Evolutionary conservation across 2,797 vertebrate genomes (phyloP), one percentile per base, ranked within the genome.

Genomic region (Lophius americanus): DNA sequence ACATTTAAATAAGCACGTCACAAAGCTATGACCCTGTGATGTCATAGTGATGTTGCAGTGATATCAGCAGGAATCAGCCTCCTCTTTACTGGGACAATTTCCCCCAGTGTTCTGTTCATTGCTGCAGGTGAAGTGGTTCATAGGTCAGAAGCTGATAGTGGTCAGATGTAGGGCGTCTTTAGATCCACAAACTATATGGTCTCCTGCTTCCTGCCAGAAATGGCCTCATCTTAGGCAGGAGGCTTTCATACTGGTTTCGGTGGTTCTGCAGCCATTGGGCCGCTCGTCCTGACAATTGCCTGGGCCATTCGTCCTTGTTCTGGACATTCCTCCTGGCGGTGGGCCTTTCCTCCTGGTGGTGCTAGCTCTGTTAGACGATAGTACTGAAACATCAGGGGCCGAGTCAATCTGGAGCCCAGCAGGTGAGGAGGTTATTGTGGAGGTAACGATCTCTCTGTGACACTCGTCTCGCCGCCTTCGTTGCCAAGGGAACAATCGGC

Each of bases 401-500:
- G 81, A 87, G 87, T 90, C 88, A 92, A 92, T 92, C 86, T 91
- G 78, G 83, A 73, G 85, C 90, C 90, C 89, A 92, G 91, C 91
- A 92, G 86, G 92, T 90, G 86, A 84, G 89, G 89, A 92, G 91
- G 83, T 94, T 92, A 93, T 92, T 92, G 87, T 88, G 92, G 91
- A 91, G 91, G 91, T 93, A 93, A 94, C 93, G 92, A 93, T 90
- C 89, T 92, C 90, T 89, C 84, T 83, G 89, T 92, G 91, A 93
- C 91, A 92, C 87, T 85, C 86, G 91, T 91, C 90, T 89, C 88
- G 91, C 86, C 88, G 89, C 82, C 78, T 85, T 83, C 67, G 71
- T 86, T 90, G 81, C 84, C 92, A 84, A 69, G 88, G 90, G 90
- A 86, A 81, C 87, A 82, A 83, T 93, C 90, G 90, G 86, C 84